These are phyloP conservation scores for Brachionus manjavacas DNA, from an alignment of 1,140 invertebrate species.

Conservation along the genomic window DNA sequence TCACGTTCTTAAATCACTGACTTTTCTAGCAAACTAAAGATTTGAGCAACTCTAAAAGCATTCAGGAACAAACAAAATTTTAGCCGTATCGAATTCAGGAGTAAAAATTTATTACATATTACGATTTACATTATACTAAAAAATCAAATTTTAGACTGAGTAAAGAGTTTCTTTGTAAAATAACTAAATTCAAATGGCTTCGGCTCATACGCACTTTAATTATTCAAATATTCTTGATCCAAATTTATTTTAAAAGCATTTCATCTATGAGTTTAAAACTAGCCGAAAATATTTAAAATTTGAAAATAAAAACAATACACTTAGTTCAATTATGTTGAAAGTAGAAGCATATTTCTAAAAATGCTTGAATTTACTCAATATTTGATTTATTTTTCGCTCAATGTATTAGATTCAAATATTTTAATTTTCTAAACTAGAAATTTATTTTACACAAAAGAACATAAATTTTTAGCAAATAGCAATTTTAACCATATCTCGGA, in stretches of 20 bases:
- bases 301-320: not conserved
- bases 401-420: not conserved
- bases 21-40: not conserved
- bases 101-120: not conserved
- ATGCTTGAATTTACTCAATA: not conserved
- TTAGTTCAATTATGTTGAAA: not conserved
- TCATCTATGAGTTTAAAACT: not conserved
- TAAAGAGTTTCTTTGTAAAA: not conserved
- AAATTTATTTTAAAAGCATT: not conserved
- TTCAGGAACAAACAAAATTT: not conserved
- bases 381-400: not conserved
- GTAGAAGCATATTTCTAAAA: not conserved
- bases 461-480: not conserved
- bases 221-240: not conserved
- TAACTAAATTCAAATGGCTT: not conserved
- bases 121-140: not conserved
- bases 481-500: not conserved
- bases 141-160: not conserved
- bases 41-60: not conserved
- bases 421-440: not conserved
- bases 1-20: not conserved
- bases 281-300: not conserved
- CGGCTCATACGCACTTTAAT: not conserved
- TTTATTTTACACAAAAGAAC: not conserved
- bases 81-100: not conserved